phyloP scores from a whole-genome alignment of 2,888 invertebrate species.

The Serripes groenlandicus region DNA sequence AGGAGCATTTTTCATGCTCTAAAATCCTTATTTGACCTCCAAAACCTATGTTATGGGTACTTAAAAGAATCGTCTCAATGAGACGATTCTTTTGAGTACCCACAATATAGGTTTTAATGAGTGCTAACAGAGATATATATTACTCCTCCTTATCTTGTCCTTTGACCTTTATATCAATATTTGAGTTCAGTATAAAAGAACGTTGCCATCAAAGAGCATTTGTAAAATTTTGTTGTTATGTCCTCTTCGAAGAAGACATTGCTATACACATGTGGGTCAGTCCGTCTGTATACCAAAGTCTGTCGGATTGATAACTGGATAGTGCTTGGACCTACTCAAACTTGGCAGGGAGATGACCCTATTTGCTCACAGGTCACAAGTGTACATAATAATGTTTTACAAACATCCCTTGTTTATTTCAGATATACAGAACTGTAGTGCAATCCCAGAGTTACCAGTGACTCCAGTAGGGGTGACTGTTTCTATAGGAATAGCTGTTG shows the following conservation, averaged over 20 bases:
- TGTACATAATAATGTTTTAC: background rate
- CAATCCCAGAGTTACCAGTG: slow-evolving; percentile 14
- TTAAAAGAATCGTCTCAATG: background rate
- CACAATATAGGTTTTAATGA: background rate
- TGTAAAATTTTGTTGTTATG: too few species aligned
- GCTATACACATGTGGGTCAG: too few species aligned
- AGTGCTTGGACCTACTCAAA: too few species aligned
- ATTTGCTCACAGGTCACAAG: background rate
- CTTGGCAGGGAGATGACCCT: too few species aligned
- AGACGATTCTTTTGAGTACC: background rate
- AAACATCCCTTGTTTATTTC: slow-evolving; percentile 10
- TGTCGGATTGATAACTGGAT: too few species aligned
- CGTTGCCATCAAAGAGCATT: too few species aligned
- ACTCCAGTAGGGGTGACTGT: slow-evolving; percentile 35
- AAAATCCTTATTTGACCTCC: background rate
- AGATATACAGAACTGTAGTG: slow-evolving; percentile 34
- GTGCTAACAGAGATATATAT: background rate
- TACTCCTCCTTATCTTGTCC: too few species aligned
- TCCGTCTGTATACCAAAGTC: too few species aligned
- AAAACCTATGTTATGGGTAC: background rate
- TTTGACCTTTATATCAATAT: too few species aligned
- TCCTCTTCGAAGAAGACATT: too few species aligned
- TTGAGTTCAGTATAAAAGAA: too few species aligned
- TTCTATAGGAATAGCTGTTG: slow-evolving; percentile 53
- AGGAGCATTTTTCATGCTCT: too few species aligned